Conservation (phyloP, 1,140 invertebrate genomes). For the Aphelenchoides besseyi region DNA sequence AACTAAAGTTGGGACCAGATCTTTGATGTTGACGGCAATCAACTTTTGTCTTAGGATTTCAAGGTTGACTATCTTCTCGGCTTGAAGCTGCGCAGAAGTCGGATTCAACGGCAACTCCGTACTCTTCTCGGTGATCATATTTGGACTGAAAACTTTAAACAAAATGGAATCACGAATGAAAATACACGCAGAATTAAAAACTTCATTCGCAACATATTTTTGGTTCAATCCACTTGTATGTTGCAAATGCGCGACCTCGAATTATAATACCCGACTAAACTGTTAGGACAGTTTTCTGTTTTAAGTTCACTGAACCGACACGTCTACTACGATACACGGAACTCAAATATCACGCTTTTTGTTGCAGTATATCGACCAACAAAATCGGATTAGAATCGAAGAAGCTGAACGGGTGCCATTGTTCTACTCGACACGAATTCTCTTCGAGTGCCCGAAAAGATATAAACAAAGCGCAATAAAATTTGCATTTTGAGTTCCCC, state of each 20-base stretch:
- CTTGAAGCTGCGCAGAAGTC: slow-evolving; percentile 45
- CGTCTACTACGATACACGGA: too few species aligned
- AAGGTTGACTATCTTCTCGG: slow-evolving; percentile 46
- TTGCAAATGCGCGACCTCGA: not conserved
- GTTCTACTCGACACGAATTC: too few species aligned
- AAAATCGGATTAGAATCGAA: too few species aligned
- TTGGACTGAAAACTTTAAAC: not conserved
- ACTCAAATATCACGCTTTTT: too few species aligned
- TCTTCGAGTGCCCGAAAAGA: too few species aligned
- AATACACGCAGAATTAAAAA: not conserved
- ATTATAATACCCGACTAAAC: not conserved
- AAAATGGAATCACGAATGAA: not conserved
- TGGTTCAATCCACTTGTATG: not conserved
- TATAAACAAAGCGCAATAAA: too few species aligned
- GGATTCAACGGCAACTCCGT: slow-evolving; percentile 5
- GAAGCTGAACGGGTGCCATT: too few species aligned
- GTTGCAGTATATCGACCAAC: too few species aligned
- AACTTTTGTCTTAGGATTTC: slow-evolving; percentile 42
- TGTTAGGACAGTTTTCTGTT: too few species aligned
- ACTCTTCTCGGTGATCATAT: not conserved
- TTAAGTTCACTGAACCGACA: too few species aligned
- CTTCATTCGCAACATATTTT: not conserved
- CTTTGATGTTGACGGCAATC: slow-evolving; percentile 38
- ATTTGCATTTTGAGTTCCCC: too few species aligned
- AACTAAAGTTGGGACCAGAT: slow-evolving; percentile 54